Evolutionary conservation across 2,888 invertebrate genomes (phyloP).

Genomic region (Nomada fabriciana): DNA sequence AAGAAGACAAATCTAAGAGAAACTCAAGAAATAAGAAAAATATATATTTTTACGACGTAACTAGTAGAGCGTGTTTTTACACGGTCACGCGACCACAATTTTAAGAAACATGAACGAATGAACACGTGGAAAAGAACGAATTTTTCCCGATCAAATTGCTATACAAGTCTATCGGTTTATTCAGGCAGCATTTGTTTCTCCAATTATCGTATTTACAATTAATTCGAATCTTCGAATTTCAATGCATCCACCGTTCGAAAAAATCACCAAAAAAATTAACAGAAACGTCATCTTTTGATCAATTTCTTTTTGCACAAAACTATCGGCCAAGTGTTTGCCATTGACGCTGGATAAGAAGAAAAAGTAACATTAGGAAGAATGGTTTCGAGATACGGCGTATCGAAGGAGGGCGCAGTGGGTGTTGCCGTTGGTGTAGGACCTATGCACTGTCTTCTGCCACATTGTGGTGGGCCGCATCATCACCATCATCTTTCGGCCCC

Average conservation of each 20-base stretch:
- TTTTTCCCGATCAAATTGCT: not conserved
- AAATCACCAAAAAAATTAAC: slow-evolving; percentile 24
- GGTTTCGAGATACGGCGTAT: slow-evolving; percentile 82
- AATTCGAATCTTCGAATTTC: slow-evolving; percentile 16
- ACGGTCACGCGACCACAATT: slow-evolving; percentile 12
- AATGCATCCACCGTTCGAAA: slow-evolving; percentile 36
- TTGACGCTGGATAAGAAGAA: slow-evolving; percentile 48
- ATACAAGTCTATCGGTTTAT: not conserved
- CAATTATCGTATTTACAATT: slow-evolving; percentile 1
- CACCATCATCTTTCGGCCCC: slow-evolving; percentile 79
- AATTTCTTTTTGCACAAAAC: slow-evolving; percentile 31
- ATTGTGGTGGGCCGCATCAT: slow-evolving; percentile 78
- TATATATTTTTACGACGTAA: slow-evolving; percentile 29
- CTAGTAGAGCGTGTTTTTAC: slow-evolving; percentile 10
- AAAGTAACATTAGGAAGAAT: slow-evolving; percentile 68
- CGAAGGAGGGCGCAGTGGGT: slow-evolving; percentile 81
- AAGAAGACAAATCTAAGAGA: not conserved
- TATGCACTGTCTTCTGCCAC: slow-evolving; percentile 78
- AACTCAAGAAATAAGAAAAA: not conserved
- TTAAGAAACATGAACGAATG: slow-evolving; percentile 15
- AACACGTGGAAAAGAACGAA: slow-evolving; percentile 17
- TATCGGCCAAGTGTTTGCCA: slow-evolving; percentile 43
- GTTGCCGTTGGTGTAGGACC: slow-evolving; percentile 80
- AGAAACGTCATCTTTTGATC: slow-evolving; percentile 24
- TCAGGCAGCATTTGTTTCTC: not conserved